Evolutionary conservation across 2,113 vertebrate genomes (phyloP).

Genomic region (Columba janthina): DNA sequence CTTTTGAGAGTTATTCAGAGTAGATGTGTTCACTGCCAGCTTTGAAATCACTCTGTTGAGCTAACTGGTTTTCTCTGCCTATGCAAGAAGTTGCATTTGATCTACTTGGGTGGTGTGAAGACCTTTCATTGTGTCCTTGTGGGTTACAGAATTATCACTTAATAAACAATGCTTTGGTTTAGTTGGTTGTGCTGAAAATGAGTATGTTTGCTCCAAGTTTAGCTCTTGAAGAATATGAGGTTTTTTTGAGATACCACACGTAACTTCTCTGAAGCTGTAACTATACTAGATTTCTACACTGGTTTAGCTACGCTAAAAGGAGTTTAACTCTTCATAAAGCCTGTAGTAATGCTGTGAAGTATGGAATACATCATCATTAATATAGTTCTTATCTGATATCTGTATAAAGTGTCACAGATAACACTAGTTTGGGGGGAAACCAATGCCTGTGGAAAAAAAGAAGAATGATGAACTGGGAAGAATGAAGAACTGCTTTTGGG

Average conservation of each 20-base stretch:
- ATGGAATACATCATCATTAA: not conserved
- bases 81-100: not conserved
- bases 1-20: not conserved
- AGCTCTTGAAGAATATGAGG: not conserved
- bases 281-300: not conserved
- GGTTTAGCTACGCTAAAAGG: not conserved
- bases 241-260: not conserved
- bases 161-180: not conserved
- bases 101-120: not conserved
- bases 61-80: not conserved
- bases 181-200: not conserved
- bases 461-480: not conserved
- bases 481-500: not conserved
- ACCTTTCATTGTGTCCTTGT: fast-evolving
- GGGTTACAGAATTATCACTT: not conserved
- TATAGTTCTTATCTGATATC: not conserved
- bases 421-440: not conserved
- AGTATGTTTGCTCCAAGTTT: not conserved
- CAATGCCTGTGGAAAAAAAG: not conserved
- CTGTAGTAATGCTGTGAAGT: not conserved
- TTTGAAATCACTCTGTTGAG: not conserved
- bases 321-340: not conserved
- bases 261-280: not conserved
- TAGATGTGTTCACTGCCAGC: fast-evolving
- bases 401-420: not conserved